Base-by-base conservation (phyloP, 2,888 invertebrate genomes). In the Aspidiotus rigidus region DNA sequence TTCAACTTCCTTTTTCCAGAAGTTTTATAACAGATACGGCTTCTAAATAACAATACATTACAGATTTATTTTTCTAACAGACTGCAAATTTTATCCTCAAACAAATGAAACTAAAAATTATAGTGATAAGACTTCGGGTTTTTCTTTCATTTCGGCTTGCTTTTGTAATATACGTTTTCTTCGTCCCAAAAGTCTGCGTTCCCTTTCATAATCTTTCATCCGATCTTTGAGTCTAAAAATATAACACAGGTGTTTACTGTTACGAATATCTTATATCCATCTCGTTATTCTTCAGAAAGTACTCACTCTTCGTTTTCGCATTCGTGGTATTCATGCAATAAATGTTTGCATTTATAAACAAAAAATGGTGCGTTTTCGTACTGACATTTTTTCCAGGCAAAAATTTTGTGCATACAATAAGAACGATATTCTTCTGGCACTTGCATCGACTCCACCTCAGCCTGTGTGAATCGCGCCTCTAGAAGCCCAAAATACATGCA, bases 191-290 rank as follows among this genome's bases (percentile, higher is more conserved):
- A 59, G 59, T 28, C 59, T 59, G 13, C 13, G 17, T 59, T 59
- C 59, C 39, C 59, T 59, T 28, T 59, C 59, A 39, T 59, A 59
- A 59, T 59, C 59, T 28, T 59, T 59, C 28, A 59, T 28, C 2
- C 28, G 59, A 39, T 59, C 59, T 59, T 59, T 59, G 28, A 17
- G 28, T 39, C 59, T 59, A 39, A 39, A 17, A 10, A 6, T 2
- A 59, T 10, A 59, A 17, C 6, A 17, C 7, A 49, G 28, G 28
- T 28, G 28, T 28, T 28, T 28, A 28, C 28, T 28, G 5, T 49
- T 49, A 49, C 49, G 49, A 49, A 49, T 49, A 49, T 49, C 49
- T 13, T 1, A n/a, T 13, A 49, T 49, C 49, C 49, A 49, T 49
- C 11, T 11, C 6, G 6, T 13, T 49, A 49, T n/a, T 49, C 6